These are phyloP conservation scores for Ochropleura plecta DNA, from an alignment of 2,888 invertebrate genomes.

Conservation along the genomic window DNA sequence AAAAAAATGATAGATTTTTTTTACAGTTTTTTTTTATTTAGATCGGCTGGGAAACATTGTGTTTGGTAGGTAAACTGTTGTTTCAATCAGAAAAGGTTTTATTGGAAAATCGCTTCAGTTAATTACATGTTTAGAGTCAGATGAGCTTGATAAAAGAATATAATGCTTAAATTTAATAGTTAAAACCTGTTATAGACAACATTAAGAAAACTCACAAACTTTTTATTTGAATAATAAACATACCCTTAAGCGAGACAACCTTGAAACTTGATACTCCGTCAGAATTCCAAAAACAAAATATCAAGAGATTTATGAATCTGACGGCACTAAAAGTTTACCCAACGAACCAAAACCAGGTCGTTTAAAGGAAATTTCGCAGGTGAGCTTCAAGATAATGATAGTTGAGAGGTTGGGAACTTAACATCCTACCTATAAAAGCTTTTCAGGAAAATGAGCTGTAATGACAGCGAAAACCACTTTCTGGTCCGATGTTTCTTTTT, in stretches of 20 bases:
- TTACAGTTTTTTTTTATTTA: constrained; percentile 8
- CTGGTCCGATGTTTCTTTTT: constrained; percentile 79
- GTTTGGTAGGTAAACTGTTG: neutral
- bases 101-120: neutral
- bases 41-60: neutral
- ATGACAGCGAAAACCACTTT: constrained; percentile 84
- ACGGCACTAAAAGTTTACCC: constrained; percentile 44
- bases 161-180: neutral
- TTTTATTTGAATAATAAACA: constrained; percentile 9
- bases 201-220: neutral
- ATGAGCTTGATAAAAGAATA: neutral
- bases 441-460: constrained; percentile 81
- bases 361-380: constrained; percentile 73
- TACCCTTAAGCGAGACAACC: neutral
- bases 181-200: neutral
- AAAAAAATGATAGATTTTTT: constrained; percentile 17
- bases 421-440: constrained; percentile 79
- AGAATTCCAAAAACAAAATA: constrained; percentile 34
- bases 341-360: constrained; percentile 53
- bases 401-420: constrained; percentile 75
- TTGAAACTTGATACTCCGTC: constrained; percentile 9
- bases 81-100: neutral
- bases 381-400: constrained; percentile 79
- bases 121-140: neutral
- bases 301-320: constrained; percentile 33